Conservation (phyloP, 2,113 vertebrate species). For the Myrmecobius fasciatus region DNA sequence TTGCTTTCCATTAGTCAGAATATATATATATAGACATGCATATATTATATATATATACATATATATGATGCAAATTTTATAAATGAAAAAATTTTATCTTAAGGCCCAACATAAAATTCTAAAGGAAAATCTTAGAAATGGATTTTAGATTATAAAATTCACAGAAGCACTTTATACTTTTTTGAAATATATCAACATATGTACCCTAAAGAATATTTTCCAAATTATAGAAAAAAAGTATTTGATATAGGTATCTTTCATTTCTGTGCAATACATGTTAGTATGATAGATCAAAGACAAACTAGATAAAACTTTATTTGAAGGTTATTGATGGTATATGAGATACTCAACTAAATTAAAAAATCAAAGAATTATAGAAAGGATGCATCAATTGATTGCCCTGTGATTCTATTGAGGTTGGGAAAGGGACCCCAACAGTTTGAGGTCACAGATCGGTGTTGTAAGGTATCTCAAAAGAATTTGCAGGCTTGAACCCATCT, state of each 20-base stretch:
- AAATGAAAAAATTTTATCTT: slow-evolving; percentile 11
- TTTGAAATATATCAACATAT: neutral
- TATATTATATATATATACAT: too few species aligned
- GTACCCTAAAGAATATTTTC: slow-evolving; percentile 8
- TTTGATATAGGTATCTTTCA: slow-evolving; percentile 50
- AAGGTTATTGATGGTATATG: slow-evolving; percentile 56
- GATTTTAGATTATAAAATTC: slow-evolving; percentile 26
- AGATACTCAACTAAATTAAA: neutral
- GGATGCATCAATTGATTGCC: neutral
- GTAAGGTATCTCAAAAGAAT: too few species aligned
- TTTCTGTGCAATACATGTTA: neutral
- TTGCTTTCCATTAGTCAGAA: too few species aligned
- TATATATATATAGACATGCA: too few species aligned
- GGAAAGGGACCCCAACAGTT: too few species aligned
- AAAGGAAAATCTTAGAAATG: slow-evolving; percentile 15
- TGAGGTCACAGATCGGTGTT: too few species aligned
- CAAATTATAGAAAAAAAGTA: slow-evolving; percentile 14
- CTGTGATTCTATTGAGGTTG: neutral
- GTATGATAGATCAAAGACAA: slow-evolving; percentile 46
- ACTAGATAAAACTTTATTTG: slow-evolving; percentile 69
- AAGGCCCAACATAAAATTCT: neutral
- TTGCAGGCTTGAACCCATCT: too few species aligned
- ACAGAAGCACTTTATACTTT: slow-evolving; percentile 17
- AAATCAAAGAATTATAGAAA: slow-evolving; percentile 21
- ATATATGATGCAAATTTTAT: slow-evolving; percentile 38